Evolutionary conservation across 2,113 vertebrate genomes (phyloP).

Genomic region (Seriola rivoliana): DNA sequence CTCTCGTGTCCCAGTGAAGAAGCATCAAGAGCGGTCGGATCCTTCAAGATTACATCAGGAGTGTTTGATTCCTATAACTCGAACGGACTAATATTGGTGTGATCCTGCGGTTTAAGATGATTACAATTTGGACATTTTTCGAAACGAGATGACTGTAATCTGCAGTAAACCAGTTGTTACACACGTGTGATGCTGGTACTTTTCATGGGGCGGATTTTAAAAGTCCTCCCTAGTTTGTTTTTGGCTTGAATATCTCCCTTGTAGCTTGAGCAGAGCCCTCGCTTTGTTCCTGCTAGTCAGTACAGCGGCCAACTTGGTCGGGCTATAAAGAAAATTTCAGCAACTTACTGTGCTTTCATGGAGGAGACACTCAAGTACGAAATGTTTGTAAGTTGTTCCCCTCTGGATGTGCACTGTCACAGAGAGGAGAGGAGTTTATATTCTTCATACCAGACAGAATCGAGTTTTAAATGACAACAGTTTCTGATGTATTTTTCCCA

Average conservation of each 20-base stretch:
- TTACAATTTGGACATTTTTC: neutral
- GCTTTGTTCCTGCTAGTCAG: neutral
- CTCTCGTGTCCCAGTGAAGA: neutral
- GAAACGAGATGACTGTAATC: neutral
- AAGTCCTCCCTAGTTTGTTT: neutral
- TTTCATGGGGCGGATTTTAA: neutral
- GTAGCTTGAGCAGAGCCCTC: neutral
- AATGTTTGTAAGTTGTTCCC: constrained; percentile 8
- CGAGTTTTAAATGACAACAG: neutral
- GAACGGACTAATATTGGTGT: constrained; percentile 2
- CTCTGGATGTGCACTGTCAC: constrained; percentile 5
- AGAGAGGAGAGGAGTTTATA: too few relatives aligned
- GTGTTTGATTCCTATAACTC: constrained; percentile 8
- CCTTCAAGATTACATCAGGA: constrained; percentile 1
- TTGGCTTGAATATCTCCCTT: neutral
- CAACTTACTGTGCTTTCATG: constrained; percentile 19
- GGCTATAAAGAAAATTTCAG: constrained; percentile 28
- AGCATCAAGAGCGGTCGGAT: constrained; percentile 7
- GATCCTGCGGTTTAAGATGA: constrained; percentile 12
- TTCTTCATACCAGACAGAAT: constrained; percentile 4
- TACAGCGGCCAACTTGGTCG: neutral
- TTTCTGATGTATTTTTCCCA: neutral
- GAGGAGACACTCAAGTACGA: constrained; percentile 36
- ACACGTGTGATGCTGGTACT: neutral
- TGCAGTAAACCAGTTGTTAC: constrained; percentile 1